Evolutionary conservation across 2,797 vertebrate species (phyloP), one percentile per base, ranked within the genome.

Genomic region (Danionella dracula): DNA sequence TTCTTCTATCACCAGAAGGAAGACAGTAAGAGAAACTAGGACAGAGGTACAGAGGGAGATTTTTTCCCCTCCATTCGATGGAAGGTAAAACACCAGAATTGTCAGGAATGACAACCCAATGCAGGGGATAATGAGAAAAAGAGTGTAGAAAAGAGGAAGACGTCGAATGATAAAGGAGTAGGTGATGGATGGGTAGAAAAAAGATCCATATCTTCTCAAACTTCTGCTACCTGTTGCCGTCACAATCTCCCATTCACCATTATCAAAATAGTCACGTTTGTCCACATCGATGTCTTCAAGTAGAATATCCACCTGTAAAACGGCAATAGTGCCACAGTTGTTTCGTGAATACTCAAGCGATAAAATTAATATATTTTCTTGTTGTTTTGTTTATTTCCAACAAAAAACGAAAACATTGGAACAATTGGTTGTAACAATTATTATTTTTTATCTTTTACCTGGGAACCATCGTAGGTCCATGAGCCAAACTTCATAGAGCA

Each of bases 401-500:
- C n/a, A n/a, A n/a, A 31, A 31, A 5, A 31, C 9, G 29, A 31
- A n/a, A n/a, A n/a, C n/a, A 31, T 31, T 31, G n/a, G n/a, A n/a
- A n/a, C n/a, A n/a, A n/a, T n/a, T n/a, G n/a, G n/a, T n/a, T n/a
- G n/a, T n/a, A n/a, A n/a, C 8, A 31, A 31, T 31, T 8, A 31
- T 16, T 19, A n/a, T 12, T n/a, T 13, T 2, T 8, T 0, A 29
- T 51, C 29, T 29, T 32, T 20, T 60, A 87, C 90, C 79, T 89
- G 88, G n/a, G 86, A 86, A 20, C 89, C 87, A 34, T 92, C 89
- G 7, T 90, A 91, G 8, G 89, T 90, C 90, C 90, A 92, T 20
- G 90, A 91, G 49, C 89, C 88, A 74, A 91, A 91, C 78, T 90
- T 91, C 90, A 91, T 90, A 9, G 89, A 89, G 65, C 90, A 92